phyloP scores from a whole-genome alignment of 1,140 invertebrate species.

The Brachionus angularis region DNA sequence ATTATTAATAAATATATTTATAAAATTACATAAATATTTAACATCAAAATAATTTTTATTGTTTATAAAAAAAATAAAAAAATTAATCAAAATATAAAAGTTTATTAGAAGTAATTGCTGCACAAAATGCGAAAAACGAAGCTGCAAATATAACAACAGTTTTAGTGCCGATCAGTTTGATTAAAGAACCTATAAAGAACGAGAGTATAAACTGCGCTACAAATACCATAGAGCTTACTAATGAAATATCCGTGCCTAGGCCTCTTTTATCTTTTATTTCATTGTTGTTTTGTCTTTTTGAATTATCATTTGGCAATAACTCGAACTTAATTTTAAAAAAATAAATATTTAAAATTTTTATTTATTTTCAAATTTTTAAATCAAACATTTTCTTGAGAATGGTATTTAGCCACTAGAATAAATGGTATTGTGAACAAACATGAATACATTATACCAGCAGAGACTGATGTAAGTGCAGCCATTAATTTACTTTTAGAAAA shows the following conservation, averaged over 20 bases:
- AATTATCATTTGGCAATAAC: background rate
- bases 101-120: slow-evolving; percentile 74
- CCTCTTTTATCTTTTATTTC: slow-evolving; percentile 64
- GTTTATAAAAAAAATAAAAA: too few species aligned
- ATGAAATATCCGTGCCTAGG: slow-evolving; percentile 84
- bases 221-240: slow-evolving; percentile 90
- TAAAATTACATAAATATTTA: too few species aligned
- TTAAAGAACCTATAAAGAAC: slow-evolving; percentile 76
- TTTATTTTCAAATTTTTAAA: too few species aligned
- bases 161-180: slow-evolving; percentile 71
- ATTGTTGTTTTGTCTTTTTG: background rate
- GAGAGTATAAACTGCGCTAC: slow-evolving; percentile 85
- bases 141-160: slow-evolving; percentile 75
- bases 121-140: slow-evolving; percentile 73
- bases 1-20: too few species aligned
- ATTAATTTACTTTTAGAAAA: slow-evolving; percentile 65
- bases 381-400: slow-evolving; percentile 74
- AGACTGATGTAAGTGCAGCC: slow-evolving; percentile 51
- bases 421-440: slow-evolving; percentile 96
- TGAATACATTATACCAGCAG: slow-evolving; percentile 84
- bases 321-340: slow-evolving; percentile 17
- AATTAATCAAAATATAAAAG: slow-evolving; percentile 80
- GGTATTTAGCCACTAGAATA: slow-evolving; percentile 84
- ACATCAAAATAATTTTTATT: background rate
- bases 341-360: background rate